Evolutionary conservation across 2,888 invertebrate genomes (phyloP).

Genomic region (Bombylius major): DNA sequence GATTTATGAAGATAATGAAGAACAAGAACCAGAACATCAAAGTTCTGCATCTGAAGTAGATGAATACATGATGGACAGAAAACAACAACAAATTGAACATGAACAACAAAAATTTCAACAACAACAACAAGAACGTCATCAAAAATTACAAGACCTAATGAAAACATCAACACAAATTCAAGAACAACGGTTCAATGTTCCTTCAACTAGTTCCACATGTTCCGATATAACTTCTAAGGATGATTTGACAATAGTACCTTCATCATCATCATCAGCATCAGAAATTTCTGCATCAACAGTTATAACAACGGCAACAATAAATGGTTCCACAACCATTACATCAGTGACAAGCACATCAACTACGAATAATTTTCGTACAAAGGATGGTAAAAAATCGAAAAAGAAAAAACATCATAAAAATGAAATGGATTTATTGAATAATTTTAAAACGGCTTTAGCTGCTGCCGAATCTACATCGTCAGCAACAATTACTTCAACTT

Average conservation of each 20-base stretch:
- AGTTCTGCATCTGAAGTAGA: conserved; percentile 28
- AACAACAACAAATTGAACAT: conserved; percentile 5
- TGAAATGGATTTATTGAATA: conserved; percentile 35
- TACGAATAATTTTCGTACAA: conserved; percentile 10
- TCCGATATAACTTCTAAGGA: neutral
- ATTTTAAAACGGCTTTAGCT: conserved; percentile 27
- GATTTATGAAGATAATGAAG: conserved; percentile 79
- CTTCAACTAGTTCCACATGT: conserved; percentile 7
- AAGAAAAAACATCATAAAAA: conserved; percentile 32
- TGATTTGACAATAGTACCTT: conserved; percentile 11
- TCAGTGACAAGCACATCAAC: neutral
- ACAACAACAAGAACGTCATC: neutral
- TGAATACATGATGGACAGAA: conserved; percentile 35
- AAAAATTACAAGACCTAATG: neutral
- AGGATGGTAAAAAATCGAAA: conserved; percentile 21
- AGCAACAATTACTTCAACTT: conserved; percentile 3
- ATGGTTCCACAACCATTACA: conserved; percentile 4
- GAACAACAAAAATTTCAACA: neutral
- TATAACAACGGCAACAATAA: neutral
- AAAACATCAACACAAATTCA: neutral
- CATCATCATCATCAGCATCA: neutral
- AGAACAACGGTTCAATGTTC: conserved; percentile 4
- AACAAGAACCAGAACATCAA: conserved; percentile 36
- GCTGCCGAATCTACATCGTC: conserved; percentile 9
- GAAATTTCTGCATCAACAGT: neutral